phyloP scores from a whole-genome alignment of 2,113 vertebrate species.

The Halcyon malimbica region DNA sequence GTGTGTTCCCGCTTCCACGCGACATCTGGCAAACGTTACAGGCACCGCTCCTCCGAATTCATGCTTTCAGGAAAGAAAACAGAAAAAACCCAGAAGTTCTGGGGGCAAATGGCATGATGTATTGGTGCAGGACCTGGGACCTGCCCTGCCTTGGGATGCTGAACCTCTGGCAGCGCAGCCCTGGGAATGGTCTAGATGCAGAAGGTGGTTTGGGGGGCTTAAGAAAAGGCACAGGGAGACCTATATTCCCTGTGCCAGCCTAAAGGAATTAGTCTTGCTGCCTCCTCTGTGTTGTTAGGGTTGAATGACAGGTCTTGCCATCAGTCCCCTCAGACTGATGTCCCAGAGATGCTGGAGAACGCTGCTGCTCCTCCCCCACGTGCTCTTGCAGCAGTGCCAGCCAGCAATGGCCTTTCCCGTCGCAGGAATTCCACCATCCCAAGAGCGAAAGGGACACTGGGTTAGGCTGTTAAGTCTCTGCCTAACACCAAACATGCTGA shows the following conservation, averaged over 20 bases:
- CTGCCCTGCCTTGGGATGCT: background rate
- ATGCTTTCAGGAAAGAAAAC: background rate
- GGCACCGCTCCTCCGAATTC: background rate
- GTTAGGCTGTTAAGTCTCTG: background rate
- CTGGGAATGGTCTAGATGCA: background rate
- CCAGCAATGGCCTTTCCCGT: background rate
- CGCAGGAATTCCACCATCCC: background rate
- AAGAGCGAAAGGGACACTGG: background rate
- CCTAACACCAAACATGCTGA: background rate
- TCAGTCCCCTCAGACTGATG: background rate
- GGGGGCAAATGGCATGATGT: background rate
- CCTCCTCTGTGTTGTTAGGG: background rate
- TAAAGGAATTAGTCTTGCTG: background rate
- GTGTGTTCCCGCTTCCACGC: background rate
- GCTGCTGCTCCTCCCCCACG: background rate
- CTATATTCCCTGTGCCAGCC: background rate
- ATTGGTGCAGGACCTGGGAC: fast-evolving
- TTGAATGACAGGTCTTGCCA: background rate
- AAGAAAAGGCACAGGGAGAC: background rate
- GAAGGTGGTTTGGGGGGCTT: fast-evolving
- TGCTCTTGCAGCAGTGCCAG: fast-evolving
- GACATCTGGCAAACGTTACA: background rate
- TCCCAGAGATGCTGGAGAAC: background rate
- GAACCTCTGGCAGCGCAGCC: background rate
- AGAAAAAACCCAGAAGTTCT: background rate